These are phyloP conservation scores for Trissoscelio sp. DNA, from an alignment of 2,888 invertebrate species.

Conservation along the genomic window DNA sequence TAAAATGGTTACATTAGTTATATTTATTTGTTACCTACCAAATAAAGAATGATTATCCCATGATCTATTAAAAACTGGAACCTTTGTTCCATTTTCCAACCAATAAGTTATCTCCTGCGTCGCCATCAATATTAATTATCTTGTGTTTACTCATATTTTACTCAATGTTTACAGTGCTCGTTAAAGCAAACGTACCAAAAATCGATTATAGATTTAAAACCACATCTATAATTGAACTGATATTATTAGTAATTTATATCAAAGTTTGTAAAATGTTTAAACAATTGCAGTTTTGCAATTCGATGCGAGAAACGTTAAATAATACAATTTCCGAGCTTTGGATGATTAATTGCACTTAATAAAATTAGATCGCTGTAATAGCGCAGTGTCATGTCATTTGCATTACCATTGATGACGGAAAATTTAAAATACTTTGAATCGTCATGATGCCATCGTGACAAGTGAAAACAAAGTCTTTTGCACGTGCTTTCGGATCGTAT, in stretches of 20 bases:
- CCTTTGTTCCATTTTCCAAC: not conserved
- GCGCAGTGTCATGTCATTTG: slow-evolving; percentile 28
- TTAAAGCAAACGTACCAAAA: not conserved
- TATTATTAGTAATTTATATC: not conserved
- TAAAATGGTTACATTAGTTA: too few relatives aligned
- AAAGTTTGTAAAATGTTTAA: too few relatives aligned
- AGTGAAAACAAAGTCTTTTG: slow-evolving; percentile 19
- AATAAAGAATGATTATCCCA: too few relatives aligned
- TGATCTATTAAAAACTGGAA: not conserved
- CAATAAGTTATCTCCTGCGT: not conserved
- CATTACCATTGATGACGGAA: slow-evolving; percentile 23
- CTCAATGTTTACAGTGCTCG: not conserved
- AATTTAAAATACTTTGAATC: slow-evolving; percentile 15
- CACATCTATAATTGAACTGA: not conserved
- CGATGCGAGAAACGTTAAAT: too few relatives aligned
- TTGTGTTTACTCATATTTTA: not conserved
- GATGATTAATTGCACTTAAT: slow-evolving; percentile 1
- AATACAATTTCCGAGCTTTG: too few relatives aligned
- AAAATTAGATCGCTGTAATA: not conserved
- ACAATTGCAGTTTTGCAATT: too few relatives aligned
- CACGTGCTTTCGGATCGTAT: too few relatives aligned
- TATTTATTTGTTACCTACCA: too few relatives aligned
- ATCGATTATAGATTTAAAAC: not conserved
- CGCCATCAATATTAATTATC: not conserved
- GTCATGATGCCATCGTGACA: slow-evolving; percentile 14